Conservation (phyloP, 2,888 invertebrate species). For the Apotomis betuletana region DNA sequence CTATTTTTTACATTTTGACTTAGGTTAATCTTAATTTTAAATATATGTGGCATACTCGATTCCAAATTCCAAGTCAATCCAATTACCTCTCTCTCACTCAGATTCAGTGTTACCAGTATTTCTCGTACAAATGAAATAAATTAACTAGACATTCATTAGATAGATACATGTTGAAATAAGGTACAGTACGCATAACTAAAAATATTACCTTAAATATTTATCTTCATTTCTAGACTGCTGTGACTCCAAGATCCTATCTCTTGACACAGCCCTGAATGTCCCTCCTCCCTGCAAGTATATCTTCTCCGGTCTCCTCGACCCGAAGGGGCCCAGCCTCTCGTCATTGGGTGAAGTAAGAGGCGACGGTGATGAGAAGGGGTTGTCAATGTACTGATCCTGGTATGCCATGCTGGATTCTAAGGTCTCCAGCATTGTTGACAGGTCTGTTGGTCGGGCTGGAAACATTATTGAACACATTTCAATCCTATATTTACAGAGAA, state of each 20-base stretch:
- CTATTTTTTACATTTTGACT: too few species aligned
- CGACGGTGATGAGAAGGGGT: slow-evolving; percentile 80
- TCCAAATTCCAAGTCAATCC: too few species aligned
- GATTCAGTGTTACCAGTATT: too few species aligned
- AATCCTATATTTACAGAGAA: too few species aligned
- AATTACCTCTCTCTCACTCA: too few species aligned
- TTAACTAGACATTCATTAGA: too few species aligned
- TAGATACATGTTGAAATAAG: too few species aligned
- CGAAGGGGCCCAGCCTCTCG: slow-evolving; percentile 70
- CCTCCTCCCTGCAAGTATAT: slow-evolving; percentile 80
- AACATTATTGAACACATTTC: slow-evolving; percentile 36
- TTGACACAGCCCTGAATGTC: slow-evolving; percentile 74
- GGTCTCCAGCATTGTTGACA: slow-evolving; percentile 75
- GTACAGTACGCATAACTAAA: too few species aligned
- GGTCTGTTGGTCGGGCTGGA: slow-evolving; percentile 75
- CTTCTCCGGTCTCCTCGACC: slow-evolving; percentile 70
- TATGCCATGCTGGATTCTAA: slow-evolving; percentile 72
- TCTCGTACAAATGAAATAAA: too few species aligned
- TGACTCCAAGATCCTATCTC: slow-evolving; percentile 74
- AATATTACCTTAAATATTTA: slow-evolving; percentile 77
- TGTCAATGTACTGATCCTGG: slow-evolving; percentile 78
- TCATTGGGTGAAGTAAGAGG: slow-evolving; percentile 80
- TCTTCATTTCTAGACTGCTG: slow-evolving; percentile 74
- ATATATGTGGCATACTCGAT: too few species aligned
- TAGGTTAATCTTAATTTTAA: too few species aligned